A percentile compares a stretch with the other conserved stretches of the same genome.
Evolutionary conservation across 2,888 invertebrate genomes (phyloP).

Genomic region (Tortricodes alternella): DNA sequence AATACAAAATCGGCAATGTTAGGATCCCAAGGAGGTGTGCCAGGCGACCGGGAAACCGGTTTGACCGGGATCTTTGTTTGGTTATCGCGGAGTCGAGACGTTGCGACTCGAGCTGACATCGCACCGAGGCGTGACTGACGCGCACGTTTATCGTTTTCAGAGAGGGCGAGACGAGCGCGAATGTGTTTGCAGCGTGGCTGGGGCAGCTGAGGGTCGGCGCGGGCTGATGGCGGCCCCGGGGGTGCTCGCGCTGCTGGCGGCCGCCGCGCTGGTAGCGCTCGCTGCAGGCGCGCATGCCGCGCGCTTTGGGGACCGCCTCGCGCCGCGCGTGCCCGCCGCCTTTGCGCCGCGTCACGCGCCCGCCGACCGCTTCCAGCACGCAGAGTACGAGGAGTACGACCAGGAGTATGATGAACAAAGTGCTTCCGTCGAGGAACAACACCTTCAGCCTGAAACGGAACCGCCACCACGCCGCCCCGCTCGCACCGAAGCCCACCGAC

Average conservation of each 20-base stretch:
- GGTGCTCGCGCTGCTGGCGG: constrained; percentile 61
- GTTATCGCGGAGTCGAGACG: constrained; percentile 58
- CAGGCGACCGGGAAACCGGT: constrained; percentile 68
- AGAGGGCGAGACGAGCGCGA: constrained; percentile 52
- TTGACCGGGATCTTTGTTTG: constrained; percentile 66
- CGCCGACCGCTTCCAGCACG: constrained; percentile 49
- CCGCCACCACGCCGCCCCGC: constrained; percentile 63
- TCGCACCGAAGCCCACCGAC: constrained; percentile 78
- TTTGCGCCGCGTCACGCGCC: constrained; percentile 67
- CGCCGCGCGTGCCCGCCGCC: constrained; percentile 68
- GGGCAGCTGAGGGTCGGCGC: constrained; percentile 66
- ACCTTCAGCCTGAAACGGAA: constrained; percentile 48
- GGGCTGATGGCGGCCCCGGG: constrained; percentile 66
- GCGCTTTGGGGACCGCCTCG: constrained; percentile 71
- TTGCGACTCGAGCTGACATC: constrained; percentile 47
- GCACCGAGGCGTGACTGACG: constrained; percentile 48
- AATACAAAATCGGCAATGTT: constrained; percentile 69
- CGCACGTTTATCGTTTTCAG: constrained; percentile 55
- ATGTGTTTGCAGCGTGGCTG: constrained; percentile 59
- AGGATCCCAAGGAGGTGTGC: constrained; percentile 68
- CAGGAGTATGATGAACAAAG: constrained; percentile 62
- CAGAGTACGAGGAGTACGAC: constrained; percentile 65
- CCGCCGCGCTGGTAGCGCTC: constrained; percentile 60
- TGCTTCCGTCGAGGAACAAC: constrained; percentile 49
- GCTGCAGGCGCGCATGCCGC: constrained; percentile 53